These are phyloP conservation scores for Samia ricini DNA, from an alignment of 1,140 invertebrate genomes.

Conservation along the genomic window DNA sequence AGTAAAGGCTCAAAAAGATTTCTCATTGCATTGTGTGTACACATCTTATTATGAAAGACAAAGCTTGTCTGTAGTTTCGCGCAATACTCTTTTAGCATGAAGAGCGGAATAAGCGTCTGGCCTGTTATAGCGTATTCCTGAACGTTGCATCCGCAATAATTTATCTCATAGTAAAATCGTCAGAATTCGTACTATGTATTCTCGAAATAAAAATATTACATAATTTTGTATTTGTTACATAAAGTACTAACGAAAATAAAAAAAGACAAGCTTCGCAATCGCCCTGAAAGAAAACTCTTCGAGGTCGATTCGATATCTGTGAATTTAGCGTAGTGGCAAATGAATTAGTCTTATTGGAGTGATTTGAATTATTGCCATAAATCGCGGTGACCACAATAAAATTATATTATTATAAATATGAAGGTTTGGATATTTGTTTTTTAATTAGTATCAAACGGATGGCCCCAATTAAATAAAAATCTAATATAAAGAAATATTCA, in stretches of 20 bases:
- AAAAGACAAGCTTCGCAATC: background rate
- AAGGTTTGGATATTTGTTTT: too few species aligned
- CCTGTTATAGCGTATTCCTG: conserved; percentile 38
- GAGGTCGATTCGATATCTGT: too few species aligned
- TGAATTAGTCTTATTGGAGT: too few species aligned
- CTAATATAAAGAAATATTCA: too few species aligned
- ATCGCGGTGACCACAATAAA: too few species aligned
- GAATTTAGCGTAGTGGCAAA: too few species aligned
- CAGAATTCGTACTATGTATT: conserved; percentile 17
- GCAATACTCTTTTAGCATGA: conserved; percentile 44
- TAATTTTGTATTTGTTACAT: background rate
- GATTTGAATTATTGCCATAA: too few species aligned
- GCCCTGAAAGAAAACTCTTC: background rate
- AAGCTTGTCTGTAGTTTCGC: conserved; percentile 26
- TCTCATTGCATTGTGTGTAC: conserved; percentile 19
- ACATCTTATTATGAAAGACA: conserved; percentile 23
- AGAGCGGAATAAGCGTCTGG: conserved; percentile 39
- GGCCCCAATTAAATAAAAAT: too few species aligned
- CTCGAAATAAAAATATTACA: conserved; percentile 7
- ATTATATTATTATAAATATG: too few species aligned
- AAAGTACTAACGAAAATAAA: background rate
- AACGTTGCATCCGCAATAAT: conserved; percentile 41
- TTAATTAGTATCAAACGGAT: too few species aligned
- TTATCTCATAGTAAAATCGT: conserved; percentile 26
- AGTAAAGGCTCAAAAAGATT: background rate